Evolutionary conservation across 2,797 vertebrate genomes (phyloP), one percentile per base, ranked within the genome.

Genomic region (Chelonia mydas): DNA sequence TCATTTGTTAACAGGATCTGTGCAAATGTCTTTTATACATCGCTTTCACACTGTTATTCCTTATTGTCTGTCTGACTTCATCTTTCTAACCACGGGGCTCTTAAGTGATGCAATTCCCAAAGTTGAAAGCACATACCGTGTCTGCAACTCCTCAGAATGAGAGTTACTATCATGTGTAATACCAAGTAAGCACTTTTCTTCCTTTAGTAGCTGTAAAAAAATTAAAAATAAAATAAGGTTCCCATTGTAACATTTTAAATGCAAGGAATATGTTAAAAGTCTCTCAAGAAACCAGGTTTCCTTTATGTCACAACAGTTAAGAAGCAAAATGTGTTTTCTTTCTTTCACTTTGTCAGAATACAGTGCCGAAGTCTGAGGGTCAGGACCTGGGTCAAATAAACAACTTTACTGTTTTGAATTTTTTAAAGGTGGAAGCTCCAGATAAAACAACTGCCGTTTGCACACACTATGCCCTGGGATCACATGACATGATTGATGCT

Each of bases 351-450:
- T 96, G 97, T 98, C 97, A 98, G 96, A 98, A 97, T 95, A 96
- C 97, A 97, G 98, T 0, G 95, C 95, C 95, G 94, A 97, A 97
- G 95, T 98, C 97, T 97, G 97, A 87, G 95, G 98, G 98, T 98
- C 98, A 98, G 89, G 92, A 97, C 95, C 72, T 4, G 97, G 98
- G 98, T 98, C 98, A 98, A 96, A 98, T 98, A 97, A 98, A 98
- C 98, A 98, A 97, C 97, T 98, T 98, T 97, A 98, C 98, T 98
- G 97, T 98, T 98, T 98, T 98, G 98, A 98, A 98, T 98, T 98
- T 98, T 98, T 98, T 97, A 98, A 98, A 98, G 97, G 97, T 98
- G 96, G 87, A 96, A 97, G 96, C 97, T 98, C 97, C 98, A 98
- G 98, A 98, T 98, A 98, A 98, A 98, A 98, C 97, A 98, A 98